phyloP scores from a whole-genome alignment of 2,113 vertebrate species.

The Anser cygnoides region DNA sequence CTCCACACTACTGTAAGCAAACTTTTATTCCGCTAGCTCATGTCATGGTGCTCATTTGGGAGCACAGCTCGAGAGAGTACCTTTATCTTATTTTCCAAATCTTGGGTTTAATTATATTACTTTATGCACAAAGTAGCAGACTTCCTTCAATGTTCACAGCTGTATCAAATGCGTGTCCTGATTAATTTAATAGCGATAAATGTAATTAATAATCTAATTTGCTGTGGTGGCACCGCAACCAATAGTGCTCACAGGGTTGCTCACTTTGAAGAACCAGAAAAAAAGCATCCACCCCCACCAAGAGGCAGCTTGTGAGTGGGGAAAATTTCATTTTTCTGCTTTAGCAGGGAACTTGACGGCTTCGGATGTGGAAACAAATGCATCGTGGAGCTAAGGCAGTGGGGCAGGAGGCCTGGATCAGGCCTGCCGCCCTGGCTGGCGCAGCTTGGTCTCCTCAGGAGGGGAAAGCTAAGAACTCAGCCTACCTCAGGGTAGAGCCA shows the following conservation, averaged over 20 bases:
- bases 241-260: neutral
- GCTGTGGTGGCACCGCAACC: neutral
- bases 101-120: neutral
- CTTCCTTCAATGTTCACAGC: neutral
- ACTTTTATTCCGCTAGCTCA: neutral
- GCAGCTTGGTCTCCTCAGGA: neutral
- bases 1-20: neutral
- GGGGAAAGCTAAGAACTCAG: neutral
- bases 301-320: neutral
- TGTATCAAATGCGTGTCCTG: neutral
- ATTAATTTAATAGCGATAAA: neutral
- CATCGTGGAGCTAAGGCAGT: neutral
- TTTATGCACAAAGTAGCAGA: neutral
- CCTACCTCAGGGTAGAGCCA: neutral
- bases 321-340: neutral
- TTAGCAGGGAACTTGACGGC: neutral
- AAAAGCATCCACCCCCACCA: neutral
- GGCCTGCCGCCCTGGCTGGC: neutral
- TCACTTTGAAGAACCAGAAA: neutral
- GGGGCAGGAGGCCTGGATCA: neutral
- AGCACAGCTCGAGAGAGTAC: neutral
- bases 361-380: neutral
- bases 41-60: rapidly evolving
- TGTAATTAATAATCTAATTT: conserved; percentile 34
- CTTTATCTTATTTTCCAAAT: neutral